A percentile compares a stretch with the other conserved stretches of the same genome.
These are phyloP conservation scores for Acromyrmex charruanus DNA, from an alignment of 1,140 invertebrate species.

Conservation along the genomic window DNA sequence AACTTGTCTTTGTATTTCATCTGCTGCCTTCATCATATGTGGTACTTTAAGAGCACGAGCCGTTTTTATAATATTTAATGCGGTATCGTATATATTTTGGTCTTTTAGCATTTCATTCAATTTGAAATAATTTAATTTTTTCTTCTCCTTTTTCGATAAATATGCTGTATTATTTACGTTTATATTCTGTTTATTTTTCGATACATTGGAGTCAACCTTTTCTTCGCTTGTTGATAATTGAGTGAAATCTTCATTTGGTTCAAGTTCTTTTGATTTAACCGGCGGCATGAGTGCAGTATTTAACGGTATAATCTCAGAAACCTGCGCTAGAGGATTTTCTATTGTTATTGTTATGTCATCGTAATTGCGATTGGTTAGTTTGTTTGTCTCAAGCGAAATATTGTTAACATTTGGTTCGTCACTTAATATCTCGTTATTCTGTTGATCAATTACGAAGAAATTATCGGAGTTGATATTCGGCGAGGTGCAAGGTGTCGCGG, in stretches of 20 bases:
- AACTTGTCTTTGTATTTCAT: constrained; percentile 51
- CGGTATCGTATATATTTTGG: background rate
- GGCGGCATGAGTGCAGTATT: background rate
- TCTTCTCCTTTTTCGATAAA: background rate
- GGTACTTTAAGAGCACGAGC: constrained; percentile 40
- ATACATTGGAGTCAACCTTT: background rate
- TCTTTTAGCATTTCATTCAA: background rate
- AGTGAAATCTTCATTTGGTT: background rate
- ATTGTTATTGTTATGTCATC: background rate
- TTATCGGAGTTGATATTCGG: background rate
- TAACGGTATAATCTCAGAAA: background rate
- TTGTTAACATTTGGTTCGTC: background rate
- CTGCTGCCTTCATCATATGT: constrained; percentile 57
- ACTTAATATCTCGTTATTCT: background rate
- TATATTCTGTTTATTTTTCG: background rate
- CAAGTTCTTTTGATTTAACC: background rate
- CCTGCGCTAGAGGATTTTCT: background rate
- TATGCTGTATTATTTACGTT: background rate
- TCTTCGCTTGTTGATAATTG: background rate
- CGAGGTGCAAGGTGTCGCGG: background rate
- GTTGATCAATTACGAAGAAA: background rate
- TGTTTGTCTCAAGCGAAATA: background rate
- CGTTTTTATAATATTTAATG: constrained; percentile 1
- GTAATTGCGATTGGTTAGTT: no score
- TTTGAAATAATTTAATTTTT: no score